A percentile compares a stretch with the other conserved stretches of the same genome.
These are phyloP conservation scores for Sus cebifrons DNA, from an alignment of 2,797 vertebrate genomes.

Conservation along the genomic window DNA sequence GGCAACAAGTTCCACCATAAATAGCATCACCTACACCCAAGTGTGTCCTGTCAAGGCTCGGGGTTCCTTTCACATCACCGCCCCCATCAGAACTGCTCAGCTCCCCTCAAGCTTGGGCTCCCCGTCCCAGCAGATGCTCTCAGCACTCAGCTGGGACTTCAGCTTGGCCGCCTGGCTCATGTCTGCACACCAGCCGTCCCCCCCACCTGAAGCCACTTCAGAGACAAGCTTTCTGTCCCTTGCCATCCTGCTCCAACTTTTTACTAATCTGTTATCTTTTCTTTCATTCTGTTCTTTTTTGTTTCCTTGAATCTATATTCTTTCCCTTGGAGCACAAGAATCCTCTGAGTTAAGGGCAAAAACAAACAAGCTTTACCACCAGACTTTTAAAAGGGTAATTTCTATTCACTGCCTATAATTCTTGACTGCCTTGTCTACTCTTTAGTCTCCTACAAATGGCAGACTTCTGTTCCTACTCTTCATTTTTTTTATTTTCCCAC, in stretches of 20 bases:
- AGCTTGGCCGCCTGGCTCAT: neutral
- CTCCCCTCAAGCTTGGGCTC: neutral
- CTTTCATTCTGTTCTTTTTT: neutral
- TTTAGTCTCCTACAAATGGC: neutral
- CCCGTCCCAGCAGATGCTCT: rapidly evolving
- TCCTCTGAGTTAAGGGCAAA: neutral
- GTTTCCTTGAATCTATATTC: neutral
- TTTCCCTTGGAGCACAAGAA: neutral
- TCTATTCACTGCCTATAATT: neutral
- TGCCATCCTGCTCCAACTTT: neutral
- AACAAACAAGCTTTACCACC: neutral
- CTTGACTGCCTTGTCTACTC: neutral
- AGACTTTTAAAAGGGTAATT: neutral
- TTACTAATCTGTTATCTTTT: neutral
- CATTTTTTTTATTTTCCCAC: too few relatives aligned
- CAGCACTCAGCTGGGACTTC: rapidly evolving
- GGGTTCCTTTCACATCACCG: neutral
- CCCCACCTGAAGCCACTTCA: neutral
- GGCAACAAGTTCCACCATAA: neutral
- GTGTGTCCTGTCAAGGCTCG: neutral
- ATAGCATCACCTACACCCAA: neutral
- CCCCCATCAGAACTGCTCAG: neutral
- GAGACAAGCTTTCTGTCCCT: neutral
- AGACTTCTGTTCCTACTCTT: neutral
- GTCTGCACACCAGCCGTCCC: neutral